These are phyloP conservation scores for Cecidostiba fungosa DNA, from an alignment of 2,888 invertebrate genomes.

Conservation along the genomic window DNA sequence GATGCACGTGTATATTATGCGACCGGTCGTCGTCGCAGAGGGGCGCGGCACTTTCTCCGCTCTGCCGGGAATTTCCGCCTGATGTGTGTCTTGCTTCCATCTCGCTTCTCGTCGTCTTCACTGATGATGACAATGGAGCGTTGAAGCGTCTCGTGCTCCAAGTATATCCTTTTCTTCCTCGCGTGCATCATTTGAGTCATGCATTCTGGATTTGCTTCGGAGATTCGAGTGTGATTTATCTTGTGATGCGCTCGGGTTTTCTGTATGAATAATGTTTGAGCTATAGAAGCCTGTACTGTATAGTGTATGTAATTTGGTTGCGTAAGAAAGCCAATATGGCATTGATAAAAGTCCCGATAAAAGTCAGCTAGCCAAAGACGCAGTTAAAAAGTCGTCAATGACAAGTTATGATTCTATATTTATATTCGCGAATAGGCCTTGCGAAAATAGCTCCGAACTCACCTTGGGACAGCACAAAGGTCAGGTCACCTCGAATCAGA, in stretches of 20 bases:
- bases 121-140: constrained; percentile 20
- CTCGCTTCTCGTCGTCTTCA: neutral
- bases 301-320: neutral
- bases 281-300: neutral
- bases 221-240: neutral
- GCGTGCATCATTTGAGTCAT: neutral
- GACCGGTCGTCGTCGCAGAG: neutral
- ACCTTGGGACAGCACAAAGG: neutral
- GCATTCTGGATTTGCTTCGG: neutral
- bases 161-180: neutral
- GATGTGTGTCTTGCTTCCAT: neutral
- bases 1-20: neutral
- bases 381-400: neutral
- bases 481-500: neutral
- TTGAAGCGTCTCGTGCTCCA: neutral
- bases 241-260: neutral
- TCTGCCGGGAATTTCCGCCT: neutral
- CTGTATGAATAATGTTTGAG: too few relatives aligned
- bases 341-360: too few relatives aligned
- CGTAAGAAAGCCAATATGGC: neutral
- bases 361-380: neutral
- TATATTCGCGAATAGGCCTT: neutral
- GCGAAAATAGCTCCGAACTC: neutral
- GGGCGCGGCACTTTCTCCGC: constrained; percentile 59
- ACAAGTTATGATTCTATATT: neutral